Base-by-base conservation (phyloP, 2,888 invertebrate species). In the Papilio elwesi region DNA sequence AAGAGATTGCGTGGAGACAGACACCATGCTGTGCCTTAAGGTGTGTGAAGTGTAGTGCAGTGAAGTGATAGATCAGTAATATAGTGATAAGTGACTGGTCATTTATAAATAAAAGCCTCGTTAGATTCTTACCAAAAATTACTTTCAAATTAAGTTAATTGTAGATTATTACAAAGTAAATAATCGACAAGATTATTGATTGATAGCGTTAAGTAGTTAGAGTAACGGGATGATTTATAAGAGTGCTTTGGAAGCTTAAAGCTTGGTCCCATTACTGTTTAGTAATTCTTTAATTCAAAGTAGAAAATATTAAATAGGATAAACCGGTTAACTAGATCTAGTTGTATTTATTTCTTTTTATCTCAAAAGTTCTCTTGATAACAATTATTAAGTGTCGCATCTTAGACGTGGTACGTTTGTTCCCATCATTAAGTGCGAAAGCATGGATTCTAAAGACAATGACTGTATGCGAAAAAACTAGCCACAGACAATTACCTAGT, bases 1-100 rank as follows among this genome's bases (percentile, higher is more conserved):
- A 75, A 95, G 95, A 87, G 96, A 96, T 82, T 97, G 97, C 88
- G 95, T 96, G 81, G 95, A 95, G 76, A 94, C 95, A 76, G 95
- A 96, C 80, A 94, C 96, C 83, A 92, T 95, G 81, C 91, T 96
- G 87, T 97, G 97, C 85, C 88, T 97, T 77, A 97, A 97, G 95
- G 97, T 97, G 95, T 94, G 91, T 90, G 87, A 79, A 87, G 90
- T 92, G 87, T 77, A 79, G 87, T 87, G 90, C 78, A 83, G 90
- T 89, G 89, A 77, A 79, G 82, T 83, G 83, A 79, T 15, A 55
- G 36, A 16, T 53, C 26, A 43, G 43, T 43, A 26, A 26, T 26
- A 2, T 26, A 68, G 70, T 76, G 74, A 70, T 55, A 55, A 65
- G 62, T 71, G 62, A 68, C 67, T 7, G 52, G 59, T 13, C 36